These are phyloP conservation scores for Platycheirus rosarum DNA, from an alignment of 2,888 invertebrate genomes.

Conservation along the genomic window DNA sequence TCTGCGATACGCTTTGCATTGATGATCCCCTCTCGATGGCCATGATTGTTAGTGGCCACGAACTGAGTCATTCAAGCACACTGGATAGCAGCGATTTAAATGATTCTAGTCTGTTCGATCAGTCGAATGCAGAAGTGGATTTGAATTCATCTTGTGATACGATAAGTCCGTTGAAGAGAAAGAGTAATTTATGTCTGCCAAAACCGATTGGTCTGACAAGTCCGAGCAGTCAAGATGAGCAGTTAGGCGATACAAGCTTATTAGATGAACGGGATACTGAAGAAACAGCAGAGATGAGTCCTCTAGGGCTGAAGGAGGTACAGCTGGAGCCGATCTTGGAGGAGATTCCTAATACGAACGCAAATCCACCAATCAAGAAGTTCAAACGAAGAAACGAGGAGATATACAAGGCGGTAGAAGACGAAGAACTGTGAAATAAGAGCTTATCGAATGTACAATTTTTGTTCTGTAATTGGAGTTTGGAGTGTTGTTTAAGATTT, in stretches of 20 bases:
- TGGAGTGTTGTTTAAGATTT: neutral
- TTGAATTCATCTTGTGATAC: conserved; percentile 72
- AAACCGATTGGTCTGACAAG: conserved; percentile 75
- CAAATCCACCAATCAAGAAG: conserved; percentile 78
- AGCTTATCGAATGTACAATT: neutral
- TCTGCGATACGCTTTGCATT: conserved; percentile 88
- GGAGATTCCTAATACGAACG: conserved; percentile 29
- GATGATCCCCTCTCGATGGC: conserved; percentile 91
- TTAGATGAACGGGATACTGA: conserved; percentile 48
- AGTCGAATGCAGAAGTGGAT: conserved; percentile 71
- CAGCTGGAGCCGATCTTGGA: neutral
- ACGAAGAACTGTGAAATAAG: conserved; percentile 60
- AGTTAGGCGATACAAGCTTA: conserved; percentile 60
- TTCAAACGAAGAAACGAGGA: conserved; percentile 81
- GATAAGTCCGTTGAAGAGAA: conserved; percentile 77
- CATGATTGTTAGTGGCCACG: conserved; percentile 83
- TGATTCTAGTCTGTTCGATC: conserved; percentile 60
- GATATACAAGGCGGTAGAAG: conserved; percentile 78
- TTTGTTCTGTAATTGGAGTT: neutral
- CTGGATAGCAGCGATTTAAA: conserved; percentile 75
- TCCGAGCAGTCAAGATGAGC: conserved; percentile 66
- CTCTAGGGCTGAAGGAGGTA: conserved; percentile 11
- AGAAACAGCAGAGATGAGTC: conserved; percentile 18
- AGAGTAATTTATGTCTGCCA: conserved; percentile 76
- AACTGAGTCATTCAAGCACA: conserved; percentile 77